phyloP scores from a whole-genome alignment of 2,113 vertebrate genomes.

The Clarias magur region DNA sequence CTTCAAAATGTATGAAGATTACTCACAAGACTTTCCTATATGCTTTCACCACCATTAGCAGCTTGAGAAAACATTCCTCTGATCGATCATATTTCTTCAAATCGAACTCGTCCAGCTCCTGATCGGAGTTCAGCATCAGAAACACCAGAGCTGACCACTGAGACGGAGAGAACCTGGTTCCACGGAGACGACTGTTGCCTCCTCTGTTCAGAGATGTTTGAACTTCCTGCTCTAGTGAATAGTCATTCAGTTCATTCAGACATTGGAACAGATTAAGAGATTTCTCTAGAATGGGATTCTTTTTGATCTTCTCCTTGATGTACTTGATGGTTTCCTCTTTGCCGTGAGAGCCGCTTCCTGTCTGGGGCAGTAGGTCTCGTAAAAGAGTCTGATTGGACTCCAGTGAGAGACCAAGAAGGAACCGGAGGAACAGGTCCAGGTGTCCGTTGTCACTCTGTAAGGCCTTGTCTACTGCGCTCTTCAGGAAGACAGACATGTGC shows the following conservation, averaged over 20 bases:
- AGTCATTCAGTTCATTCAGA: slow-evolving; percentile 13
- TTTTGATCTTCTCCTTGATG: slow-evolving; percentile 6
- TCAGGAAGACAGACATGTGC: neutral
- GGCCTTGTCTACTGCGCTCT: slow-evolving; percentile 1
- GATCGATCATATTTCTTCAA: neutral
- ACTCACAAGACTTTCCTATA: slow-evolving; percentile 2
- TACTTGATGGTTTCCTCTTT: slow-evolving; percentile 7
- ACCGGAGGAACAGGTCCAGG: slow-evolving; percentile 4
- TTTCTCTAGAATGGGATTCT: slow-evolving; percentile 13
- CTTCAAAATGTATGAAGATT: neutral
- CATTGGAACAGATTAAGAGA: slow-evolving; percentile 1
- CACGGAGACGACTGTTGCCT: neutral
- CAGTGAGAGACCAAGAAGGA: neutral
- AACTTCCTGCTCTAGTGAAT: slow-evolving; percentile 4
- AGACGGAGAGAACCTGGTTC: neutral
- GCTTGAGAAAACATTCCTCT: slow-evolving; percentile 8
- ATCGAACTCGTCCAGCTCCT: neutral
- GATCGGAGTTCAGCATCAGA: neutral
- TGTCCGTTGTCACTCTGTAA: neutral
- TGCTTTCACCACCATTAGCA: slow-evolving; percentile 1
- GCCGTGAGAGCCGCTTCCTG: slow-evolving; percentile 9
- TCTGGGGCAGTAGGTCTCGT: neutral
- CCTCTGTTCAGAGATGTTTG: slow-evolving; percentile 14
- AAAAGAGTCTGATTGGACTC: neutral
- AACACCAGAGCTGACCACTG: slow-evolving; percentile 7